Conservation (phyloP, 2,888 invertebrate species). For the Chelonus formosanus region DNA sequence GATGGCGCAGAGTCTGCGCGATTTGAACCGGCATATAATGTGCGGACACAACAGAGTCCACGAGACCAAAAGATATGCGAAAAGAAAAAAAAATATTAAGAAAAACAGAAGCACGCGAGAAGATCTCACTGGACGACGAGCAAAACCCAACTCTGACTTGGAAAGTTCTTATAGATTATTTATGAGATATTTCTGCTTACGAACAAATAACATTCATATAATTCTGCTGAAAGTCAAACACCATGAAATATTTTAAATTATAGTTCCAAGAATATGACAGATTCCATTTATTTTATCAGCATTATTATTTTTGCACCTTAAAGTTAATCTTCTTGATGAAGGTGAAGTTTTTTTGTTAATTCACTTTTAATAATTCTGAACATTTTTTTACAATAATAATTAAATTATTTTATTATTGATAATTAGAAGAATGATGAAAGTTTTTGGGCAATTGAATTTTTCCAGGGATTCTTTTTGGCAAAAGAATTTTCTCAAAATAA, state of each 20-base stretch:
- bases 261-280: neutral
- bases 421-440: no score
- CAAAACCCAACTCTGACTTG: constrained; percentile 33
- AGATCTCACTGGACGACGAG: constrained; percentile 25
- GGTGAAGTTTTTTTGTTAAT: no score
- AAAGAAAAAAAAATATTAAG: constrained; percentile 18
- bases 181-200: constrained; percentile 49
- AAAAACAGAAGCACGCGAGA: constrained; percentile 12
- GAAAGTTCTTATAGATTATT: constrained; percentile 21
- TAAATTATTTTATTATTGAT: no score
- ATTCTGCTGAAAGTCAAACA: constrained; percentile 60
- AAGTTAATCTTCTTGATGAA: neutral
- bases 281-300: neutral
- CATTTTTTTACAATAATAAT: no score
- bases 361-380: no score
- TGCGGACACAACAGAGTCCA: constrained; percentile 27
- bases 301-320: no score
- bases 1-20: constrained; percentile 46
- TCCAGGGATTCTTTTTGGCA: no score
- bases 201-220: constrained; percentile 63
- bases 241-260: constrained; percentile 39
- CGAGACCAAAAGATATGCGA: constrained; percentile 15
- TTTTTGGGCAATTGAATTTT: no score
- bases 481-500: no score
- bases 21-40: constrained; percentile 36